Evolutionary conservation across 1,140 invertebrate species (phyloP), one percentile per base, ranked within the genome.

Genomic region (Pissodes strobi): DNA sequence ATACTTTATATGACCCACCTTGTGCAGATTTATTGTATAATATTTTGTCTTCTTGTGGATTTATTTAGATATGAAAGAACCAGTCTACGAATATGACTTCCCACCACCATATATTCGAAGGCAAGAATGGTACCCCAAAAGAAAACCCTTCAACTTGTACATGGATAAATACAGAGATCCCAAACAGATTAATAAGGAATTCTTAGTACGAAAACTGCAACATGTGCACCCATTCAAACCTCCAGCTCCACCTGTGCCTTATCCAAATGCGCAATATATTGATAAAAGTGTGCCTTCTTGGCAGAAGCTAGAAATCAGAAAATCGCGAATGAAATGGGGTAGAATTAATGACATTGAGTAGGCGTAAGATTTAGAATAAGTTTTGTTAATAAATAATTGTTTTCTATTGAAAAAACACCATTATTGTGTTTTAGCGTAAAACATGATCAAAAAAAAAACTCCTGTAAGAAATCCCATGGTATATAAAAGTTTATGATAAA

Each of bases 151-250:
- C 74, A 93, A 93, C 78, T 66, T 88, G 46, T 97, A 98, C 79
- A 81, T 97, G 83, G 95, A 98, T 75, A 88, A 86, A 71, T 95
- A 97, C 73, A 85, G 92, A 69, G 93, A 98, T 81, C 85, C 87
- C 0, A 96, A 95, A 79, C 86, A 97, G 64, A 84, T 95, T 0
- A 82, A 76, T 43, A 93, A 97, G 77, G 92, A 97, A 77, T 91
- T 90, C 74, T 80, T 98, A 15, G 70, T 91, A 45, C 86, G 87
- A 34, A 92, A 93, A 76, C 76, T 98, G 56, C 89, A 90, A 73
- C 85, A 85, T 45, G 83, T 88, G 19, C 85, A 94, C 83, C 94
- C 95, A 0, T 96, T 97, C 72, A 82, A 89, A 63, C 83, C 81
- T 4, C 86, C 88, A 0, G 81, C 86, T 41, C 79, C 83, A 15